Conservation (phyloP, 1,140 invertebrate species). For the Trissolcus basalis region DNA sequence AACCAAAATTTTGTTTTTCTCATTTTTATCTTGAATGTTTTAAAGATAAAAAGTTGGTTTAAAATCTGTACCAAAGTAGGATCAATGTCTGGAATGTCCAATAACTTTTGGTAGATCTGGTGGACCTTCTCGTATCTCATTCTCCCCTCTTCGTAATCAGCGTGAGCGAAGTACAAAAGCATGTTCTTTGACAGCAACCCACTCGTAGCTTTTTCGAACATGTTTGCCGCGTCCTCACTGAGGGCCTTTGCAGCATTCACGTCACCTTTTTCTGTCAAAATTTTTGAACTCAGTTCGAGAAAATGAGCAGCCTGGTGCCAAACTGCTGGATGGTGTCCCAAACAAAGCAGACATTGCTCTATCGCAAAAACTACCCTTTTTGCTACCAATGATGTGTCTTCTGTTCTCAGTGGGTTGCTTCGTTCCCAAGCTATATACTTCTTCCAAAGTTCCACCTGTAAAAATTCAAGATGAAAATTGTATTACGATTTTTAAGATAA, state of each 20-base stretch:
- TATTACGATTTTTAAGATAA: neutral
- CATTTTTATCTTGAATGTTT: too few relatives aligned
- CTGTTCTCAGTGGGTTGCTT: slow-evolving; percentile 94
- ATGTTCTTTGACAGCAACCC: slow-evolving; percentile 93
- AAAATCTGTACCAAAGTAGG: slow-evolving; percentile 88
- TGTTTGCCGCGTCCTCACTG: slow-evolving; percentile 93
- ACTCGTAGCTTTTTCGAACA: slow-evolving; percentile 94
- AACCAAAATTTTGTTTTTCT: too few relatives aligned
- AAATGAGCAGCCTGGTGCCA: slow-evolving; percentile 99
- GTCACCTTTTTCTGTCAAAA: slow-evolving; percentile 96
- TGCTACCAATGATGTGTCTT: slow-evolving; percentile 95
- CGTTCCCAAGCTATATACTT: slow-evolving; percentile 99
- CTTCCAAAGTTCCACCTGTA: slow-evolving; percentile 98
- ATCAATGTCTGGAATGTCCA: slow-evolving; percentile 93
- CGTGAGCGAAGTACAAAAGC: slow-evolving; percentile 97
- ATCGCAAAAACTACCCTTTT: slow-evolving; percentile 98
- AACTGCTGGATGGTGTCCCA: slow-evolving; percentile 98
- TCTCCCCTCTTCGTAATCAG: slow-evolving; percentile 98
- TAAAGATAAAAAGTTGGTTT: neutral
- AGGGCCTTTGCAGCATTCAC: slow-evolving; percentile 93
- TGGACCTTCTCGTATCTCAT: slow-evolving; percentile 98
- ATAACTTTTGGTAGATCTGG: slow-evolving; percentile 94
- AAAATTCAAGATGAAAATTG: slow-evolving; percentile 10
- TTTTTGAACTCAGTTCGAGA: slow-evolving; percentile 94
- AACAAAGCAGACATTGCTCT: slow-evolving; percentile 96